Evolutionary conservation across 1,140 invertebrate species (phyloP).

Genomic region (Psilanteris sp.): DNA sequence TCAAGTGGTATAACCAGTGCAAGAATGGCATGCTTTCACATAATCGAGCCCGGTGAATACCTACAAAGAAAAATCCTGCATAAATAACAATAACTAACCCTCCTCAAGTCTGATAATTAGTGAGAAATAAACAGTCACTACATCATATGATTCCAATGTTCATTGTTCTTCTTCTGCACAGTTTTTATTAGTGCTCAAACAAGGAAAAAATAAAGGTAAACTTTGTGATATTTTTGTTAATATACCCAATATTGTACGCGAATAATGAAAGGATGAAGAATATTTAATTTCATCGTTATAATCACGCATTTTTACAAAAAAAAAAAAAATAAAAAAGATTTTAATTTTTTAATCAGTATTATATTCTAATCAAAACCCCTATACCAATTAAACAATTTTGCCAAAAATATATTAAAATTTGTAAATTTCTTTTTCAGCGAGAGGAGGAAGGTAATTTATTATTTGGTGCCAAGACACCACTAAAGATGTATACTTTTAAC

Average conservation of each 20-base stretch:
- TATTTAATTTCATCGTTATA: too few species aligned
- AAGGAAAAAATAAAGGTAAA: conserved; percentile 19
- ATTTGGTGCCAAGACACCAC: too few species aligned
- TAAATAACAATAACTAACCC: conserved; percentile 55
- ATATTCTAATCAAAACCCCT: too few species aligned
- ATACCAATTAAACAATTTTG: too few species aligned
- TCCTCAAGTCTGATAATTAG: conserved; percentile 51
- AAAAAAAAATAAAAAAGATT: too few species aligned
- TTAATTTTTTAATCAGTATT: too few species aligned
- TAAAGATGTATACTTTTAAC: too few species aligned
- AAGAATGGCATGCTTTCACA: conserved; percentile 54
- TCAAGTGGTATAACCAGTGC: conserved; percentile 59
- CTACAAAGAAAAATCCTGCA: conserved; percentile 49
- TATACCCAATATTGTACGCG: conserved; percentile 2
- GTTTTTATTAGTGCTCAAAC: conserved; percentile 20
- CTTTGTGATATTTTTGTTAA: conserved; percentile 19
- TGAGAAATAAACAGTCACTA: conserved; percentile 45
- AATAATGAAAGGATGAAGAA: background rate
- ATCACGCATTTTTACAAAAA: too few species aligned
- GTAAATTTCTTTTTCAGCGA: too few species aligned
- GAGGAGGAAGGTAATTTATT: too few species aligned
- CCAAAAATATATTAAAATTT: too few species aligned
- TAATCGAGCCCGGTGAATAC: conserved; percentile 47
- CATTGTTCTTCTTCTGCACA: conserved; percentile 20
- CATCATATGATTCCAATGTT: conserved; percentile 29